A percentile compares a stretch with the other conserved stretches of the same genome.
These are phyloP conservation scores for Alectoris magna DNA, from an alignment of 2,797 vertebrate genomes.

Conservation along the genomic window DNA sequence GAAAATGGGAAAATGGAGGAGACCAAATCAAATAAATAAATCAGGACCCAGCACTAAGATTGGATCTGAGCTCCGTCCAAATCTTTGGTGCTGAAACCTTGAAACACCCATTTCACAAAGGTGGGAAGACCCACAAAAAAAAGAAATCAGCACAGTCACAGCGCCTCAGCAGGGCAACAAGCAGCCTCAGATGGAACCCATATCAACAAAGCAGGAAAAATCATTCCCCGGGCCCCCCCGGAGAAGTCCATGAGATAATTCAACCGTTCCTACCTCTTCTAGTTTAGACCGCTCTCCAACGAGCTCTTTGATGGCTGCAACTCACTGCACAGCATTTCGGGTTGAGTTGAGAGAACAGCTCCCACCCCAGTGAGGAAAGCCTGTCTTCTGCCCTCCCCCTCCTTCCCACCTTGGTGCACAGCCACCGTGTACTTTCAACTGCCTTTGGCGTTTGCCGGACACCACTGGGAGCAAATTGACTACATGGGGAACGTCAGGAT, in stretches of 20 bases:
- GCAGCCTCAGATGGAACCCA: rapidly evolving
- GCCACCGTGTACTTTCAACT: background rate
- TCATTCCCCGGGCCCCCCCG: background rate
- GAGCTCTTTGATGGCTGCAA: background rate
- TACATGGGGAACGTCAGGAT: background rate
- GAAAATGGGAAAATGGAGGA: background rate
- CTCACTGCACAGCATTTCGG: background rate
- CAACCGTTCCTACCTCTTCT: background rate
- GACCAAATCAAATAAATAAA: background rate
- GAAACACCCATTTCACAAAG: background rate
- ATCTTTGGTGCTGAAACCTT: background rate
- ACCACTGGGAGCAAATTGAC: background rate
- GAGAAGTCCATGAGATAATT: background rate
- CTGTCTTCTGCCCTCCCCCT: background rate
- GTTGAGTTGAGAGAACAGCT: background rate
- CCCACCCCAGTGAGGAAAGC: background rate
- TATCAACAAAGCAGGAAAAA: background rate
- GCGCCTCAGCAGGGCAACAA: background rate
- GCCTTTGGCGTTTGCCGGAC: background rate
- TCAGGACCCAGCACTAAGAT: background rate
- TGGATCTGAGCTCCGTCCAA: background rate
- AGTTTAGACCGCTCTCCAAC: background rate
- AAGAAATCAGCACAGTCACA: background rate
- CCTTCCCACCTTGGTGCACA: background rate
- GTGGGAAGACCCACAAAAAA: background rate